Percentiles rank a stretch among this genome's conserved stretches.
phyloP scores from a whole-genome alignment of 2,113 vertebrate species.

The Corythornis madagascariensis region DNA sequence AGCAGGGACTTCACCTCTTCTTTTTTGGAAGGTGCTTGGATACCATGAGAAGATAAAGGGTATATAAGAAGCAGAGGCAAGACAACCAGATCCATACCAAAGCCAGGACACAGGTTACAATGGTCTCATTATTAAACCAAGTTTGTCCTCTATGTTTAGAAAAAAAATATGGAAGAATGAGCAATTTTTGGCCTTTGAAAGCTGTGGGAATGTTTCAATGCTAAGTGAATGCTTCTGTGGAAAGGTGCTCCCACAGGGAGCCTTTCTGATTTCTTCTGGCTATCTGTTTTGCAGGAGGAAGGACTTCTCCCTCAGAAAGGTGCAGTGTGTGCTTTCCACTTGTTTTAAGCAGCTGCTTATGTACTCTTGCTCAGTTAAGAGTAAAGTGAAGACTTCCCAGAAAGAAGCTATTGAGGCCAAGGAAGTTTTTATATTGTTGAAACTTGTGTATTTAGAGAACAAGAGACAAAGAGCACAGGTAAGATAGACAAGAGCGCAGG shows the following conservation, averaged over 20 bases:
- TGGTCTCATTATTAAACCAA: not conserved
- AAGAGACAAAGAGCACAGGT: not conserved
- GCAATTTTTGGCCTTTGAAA: not conserved
- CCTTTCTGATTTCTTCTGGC: not conserved
- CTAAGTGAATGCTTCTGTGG: not conserved
- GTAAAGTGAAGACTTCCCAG: not conserved
- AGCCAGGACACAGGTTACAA: not conserved
- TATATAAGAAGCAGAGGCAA: not conserved
- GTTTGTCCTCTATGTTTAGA: rapidly evolving
- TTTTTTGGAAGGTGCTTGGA: not conserved
- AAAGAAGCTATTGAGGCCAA: not conserved
- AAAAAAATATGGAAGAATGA: not conserved
- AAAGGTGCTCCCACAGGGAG: not conserved
- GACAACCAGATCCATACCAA: not conserved
- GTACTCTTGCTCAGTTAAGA: not conserved
- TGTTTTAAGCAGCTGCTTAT: not conserved
- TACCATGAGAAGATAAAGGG: not conserved
- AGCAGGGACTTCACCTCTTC: not conserved
- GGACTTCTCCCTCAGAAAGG: not conserved
- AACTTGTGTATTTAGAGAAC: not conserved
- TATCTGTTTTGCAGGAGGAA: not conserved
- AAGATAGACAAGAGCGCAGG: not conserved
- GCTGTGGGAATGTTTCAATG: not conserved
- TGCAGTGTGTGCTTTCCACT: not conserved
- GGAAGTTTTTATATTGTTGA: not conserved